phyloP scores from a whole-genome alignment of 2,888 invertebrate species.

The Chymomyza procnemis region DNA sequence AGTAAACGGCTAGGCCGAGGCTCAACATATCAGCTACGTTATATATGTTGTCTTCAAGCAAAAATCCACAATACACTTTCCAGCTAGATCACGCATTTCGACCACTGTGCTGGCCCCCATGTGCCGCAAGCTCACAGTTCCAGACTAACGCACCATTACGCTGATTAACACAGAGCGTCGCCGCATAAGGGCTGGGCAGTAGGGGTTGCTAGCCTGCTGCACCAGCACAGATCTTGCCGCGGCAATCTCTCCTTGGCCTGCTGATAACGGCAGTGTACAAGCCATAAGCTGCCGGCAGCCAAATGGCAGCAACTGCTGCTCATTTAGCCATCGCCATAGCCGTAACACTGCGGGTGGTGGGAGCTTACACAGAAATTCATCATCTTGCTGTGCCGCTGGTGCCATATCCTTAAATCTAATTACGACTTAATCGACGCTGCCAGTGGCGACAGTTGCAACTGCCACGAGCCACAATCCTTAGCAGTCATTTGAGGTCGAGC shows the following conservation, averaged over 20 bases:
- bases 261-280: conserved; percentile 68
- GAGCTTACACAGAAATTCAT: conserved; percentile 67
- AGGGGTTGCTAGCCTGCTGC: conserved; percentile 19
- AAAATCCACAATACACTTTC: too few species aligned
- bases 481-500: conserved; percentile 42
- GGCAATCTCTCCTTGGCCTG: conserved; percentile 36
- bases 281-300: conserved; percentile 30
- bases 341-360: not conserved
- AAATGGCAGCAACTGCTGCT: conserved; percentile 56
- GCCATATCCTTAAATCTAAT: conserved; percentile 79
- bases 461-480: not conserved
- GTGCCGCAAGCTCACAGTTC: conserved; percentile 24
- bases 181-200: conserved; percentile 13
- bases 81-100: not conserved
- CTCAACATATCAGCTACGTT: too few species aligned
- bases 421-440: conserved; percentile 78
- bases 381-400: conserved; percentile 76
- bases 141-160: conserved; percentile 73
- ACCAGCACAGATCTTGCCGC: conserved; percentile 18
- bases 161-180: conserved; percentile 74
- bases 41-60: too few species aligned
- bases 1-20: too few species aligned
- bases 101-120: conserved; percentile 34
- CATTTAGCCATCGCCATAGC: conserved; percentile 63
- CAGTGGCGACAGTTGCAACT: conserved; percentile 74